These are phyloP conservation scores for Saxicola maurus DNA, from an alignment of 2,797 vertebrate genomes.

Conservation along the genomic window DNA sequence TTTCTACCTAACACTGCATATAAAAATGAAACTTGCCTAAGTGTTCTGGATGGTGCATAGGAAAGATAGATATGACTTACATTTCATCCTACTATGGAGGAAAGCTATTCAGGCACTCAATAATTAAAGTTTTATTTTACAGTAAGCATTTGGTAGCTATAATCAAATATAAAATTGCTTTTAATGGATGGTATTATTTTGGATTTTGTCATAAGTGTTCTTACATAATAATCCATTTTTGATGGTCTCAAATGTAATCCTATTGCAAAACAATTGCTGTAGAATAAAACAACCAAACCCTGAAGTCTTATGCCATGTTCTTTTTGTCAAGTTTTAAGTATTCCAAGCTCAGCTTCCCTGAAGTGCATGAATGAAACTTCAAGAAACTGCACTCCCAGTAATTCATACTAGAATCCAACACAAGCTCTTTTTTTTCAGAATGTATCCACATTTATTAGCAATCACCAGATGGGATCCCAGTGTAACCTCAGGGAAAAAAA, in stretches of 20 bases:
- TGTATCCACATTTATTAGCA: slow-evolving; percentile 49
- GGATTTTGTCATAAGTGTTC: not conserved
- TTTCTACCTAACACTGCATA: not conserved
- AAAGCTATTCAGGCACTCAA: not conserved
- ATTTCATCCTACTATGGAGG: not conserved
- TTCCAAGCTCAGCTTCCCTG: not conserved
- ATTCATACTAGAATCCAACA: slow-evolving; percentile 18
- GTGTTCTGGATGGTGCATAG: not conserved
- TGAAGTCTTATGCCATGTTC: not conserved
- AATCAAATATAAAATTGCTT: not conserved
- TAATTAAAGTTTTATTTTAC: not conserved
- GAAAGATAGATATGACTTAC: not conserved
- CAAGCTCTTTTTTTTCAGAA: not conserved
- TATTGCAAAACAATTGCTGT: not conserved
- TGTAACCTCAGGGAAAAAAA: slow-evolving; percentile 58
- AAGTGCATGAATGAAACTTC: not conserved
- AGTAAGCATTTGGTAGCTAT: not conserved
- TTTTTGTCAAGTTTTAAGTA: not conserved
- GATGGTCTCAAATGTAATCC: not conserved
- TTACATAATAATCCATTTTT: not conserved
- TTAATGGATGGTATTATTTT: not conserved
- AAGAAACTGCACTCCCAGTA: slow-evolving; percentile 11
- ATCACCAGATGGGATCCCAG: slow-evolving; percentile 57
- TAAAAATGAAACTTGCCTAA: not conserved
- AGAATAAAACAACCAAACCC: not conserved